phyloP scores from a whole-genome alignment of 1,140 invertebrate species.

The Colletes latitarsis region DNA sequence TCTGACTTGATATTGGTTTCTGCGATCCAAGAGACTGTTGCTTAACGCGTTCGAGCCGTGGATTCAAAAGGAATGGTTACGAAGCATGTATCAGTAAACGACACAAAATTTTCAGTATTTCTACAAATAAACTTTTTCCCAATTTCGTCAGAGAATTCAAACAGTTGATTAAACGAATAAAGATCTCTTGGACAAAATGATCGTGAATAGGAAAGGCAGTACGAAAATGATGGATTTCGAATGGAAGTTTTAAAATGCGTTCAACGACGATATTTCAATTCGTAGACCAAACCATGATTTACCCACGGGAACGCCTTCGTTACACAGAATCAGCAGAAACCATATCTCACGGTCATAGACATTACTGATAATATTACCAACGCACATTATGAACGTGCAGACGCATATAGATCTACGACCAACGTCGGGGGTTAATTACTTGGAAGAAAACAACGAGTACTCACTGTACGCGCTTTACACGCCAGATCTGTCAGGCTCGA shows the following conservation, averaged over 20 bases:
- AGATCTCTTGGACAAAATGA: neutral
- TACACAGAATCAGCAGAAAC: constrained; percentile 40
- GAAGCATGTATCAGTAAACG: too few relatives aligned
- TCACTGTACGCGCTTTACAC: constrained; percentile 18
- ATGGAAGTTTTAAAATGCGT: neutral
- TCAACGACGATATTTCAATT: neutral
- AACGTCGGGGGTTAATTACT: neutral
- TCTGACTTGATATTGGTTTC: constrained; percentile 12
- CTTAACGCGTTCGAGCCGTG: neutral
- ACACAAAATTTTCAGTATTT: too few relatives aligned
- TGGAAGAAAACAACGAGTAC: constrained; percentile 31
- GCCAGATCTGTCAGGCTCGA: constrained; percentile 22
- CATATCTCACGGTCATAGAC: constrained; percentile 29
- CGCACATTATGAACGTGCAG: neutral
- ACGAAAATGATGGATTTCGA: neutral
- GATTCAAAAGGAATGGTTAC: too few relatives aligned
- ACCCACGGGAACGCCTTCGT: constrained; percentile 44
- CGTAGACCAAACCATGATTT: neutral
- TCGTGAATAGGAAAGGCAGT: neutral
- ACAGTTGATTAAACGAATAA: neutral
- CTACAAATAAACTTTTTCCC: too few relatives aligned
- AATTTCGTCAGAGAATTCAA: too few relatives aligned
- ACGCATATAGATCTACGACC: neutral
- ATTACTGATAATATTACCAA: constrained; percentile 2
- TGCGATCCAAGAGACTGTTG: constrained; percentile 10